phyloP scores from a whole-genome alignment of 2,797 vertebrate species.

The Pipistrellus nathusii region DNA sequence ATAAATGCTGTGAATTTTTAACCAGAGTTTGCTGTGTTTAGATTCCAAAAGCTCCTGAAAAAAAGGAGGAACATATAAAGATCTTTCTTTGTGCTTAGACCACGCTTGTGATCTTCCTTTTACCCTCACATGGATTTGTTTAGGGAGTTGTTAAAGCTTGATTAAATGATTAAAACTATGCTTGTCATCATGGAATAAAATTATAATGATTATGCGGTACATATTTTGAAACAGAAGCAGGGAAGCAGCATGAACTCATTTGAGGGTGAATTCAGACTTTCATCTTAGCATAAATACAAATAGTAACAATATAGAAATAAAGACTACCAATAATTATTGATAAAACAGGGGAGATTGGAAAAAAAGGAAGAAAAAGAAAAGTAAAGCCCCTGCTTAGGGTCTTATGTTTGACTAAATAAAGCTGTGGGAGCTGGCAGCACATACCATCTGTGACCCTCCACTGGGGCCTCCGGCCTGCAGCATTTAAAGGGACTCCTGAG shows the following conservation, averaged over 20 bases:
- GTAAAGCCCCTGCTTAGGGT: background rate
- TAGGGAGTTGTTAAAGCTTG: slow-evolving; percentile 37
- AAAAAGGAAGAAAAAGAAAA: background rate
- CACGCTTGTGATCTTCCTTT: slow-evolving; percentile 51
- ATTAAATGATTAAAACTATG: slow-evolving; percentile 59
- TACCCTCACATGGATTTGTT: slow-evolving; percentile 59
- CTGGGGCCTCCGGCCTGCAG: slow-evolving; percentile 69
- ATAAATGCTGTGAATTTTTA: slow-evolving; percentile 61
- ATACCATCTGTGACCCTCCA: slow-evolving; percentile 60
- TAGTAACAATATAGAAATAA: slow-evolving; percentile 34
- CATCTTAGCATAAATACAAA: slow-evolving; percentile 34
- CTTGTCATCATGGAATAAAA: slow-evolving; percentile 58
- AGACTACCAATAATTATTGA: slow-evolving; percentile 30
- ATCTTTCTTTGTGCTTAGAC: slow-evolving; percentile 55
- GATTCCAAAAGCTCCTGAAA: slow-evolving; percentile 64
- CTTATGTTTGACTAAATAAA: background rate
- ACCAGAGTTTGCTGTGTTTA: slow-evolving; percentile 20
- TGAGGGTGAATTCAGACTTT: slow-evolving; percentile 65
- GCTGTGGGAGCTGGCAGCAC: background rate
- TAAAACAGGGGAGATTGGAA: background rate
- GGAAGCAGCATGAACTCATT: slow-evolving; percentile 55
- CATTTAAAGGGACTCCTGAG: slow-evolving; percentile 74
- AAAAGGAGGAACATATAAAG: slow-evolving; percentile 33
- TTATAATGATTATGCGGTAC: background rate
- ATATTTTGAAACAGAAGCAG: slow-evolving; percentile 67